These are phyloP conservation scores for Andrena fulva DNA, from an alignment of 2,888 invertebrate species.

Conservation along the genomic window DNA sequence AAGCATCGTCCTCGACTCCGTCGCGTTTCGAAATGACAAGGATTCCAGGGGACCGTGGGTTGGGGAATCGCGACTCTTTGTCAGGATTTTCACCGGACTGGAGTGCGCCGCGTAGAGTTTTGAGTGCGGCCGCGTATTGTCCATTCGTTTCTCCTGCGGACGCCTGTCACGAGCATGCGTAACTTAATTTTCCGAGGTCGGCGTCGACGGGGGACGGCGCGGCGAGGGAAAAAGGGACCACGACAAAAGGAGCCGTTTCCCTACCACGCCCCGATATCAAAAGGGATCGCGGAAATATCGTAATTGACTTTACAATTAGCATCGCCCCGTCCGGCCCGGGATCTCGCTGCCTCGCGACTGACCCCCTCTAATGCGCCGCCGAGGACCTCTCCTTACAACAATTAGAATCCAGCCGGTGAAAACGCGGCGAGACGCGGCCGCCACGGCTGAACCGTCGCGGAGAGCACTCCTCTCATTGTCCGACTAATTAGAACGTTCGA, in stretches of 20 bases:
- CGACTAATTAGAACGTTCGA: slow-evolving; percentile 72
- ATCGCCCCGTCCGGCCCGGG: slow-evolving; percentile 45
- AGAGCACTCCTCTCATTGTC: slow-evolving; percentile 57
- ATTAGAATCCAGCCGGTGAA: slow-evolving; percentile 63
- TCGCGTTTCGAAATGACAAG: slow-evolving; percentile 59
- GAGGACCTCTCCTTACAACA: slow-evolving; percentile 60
- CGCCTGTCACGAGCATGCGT: slow-evolving; percentile 79
- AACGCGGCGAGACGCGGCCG: slow-evolving; percentile 20
- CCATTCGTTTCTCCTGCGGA: slow-evolving; percentile 69
- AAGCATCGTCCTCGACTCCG: slow-evolving; percentile 47
- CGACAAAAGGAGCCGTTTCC: slow-evolving; percentile 64
- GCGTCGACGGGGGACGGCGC: slow-evolving; percentile 27
- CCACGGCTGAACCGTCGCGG: slow-evolving; percentile 24
- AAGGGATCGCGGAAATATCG: slow-evolving; percentile 69
- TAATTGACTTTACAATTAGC: slow-evolving; percentile 79
- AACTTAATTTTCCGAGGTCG: slow-evolving; percentile 77
- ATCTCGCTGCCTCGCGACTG: slow-evolving; percentile 44
- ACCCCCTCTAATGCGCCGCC: slow-evolving; percentile 52
- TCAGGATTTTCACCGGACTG: slow-evolving; percentile 68
- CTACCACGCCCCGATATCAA: slow-evolving; percentile 67
- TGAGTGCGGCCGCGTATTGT: slow-evolving; percentile 73
- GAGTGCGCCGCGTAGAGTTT: slow-evolving; percentile 65
- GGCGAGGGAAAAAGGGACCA: slow-evolving; percentile 36
- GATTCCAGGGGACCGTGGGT: slow-evolving; percentile 25
- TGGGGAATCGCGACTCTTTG: slow-evolving; percentile 57